Conservation (phyloP, 2,797 vertebrate genomes). For the Gymnopithys bicolor region DNA sequence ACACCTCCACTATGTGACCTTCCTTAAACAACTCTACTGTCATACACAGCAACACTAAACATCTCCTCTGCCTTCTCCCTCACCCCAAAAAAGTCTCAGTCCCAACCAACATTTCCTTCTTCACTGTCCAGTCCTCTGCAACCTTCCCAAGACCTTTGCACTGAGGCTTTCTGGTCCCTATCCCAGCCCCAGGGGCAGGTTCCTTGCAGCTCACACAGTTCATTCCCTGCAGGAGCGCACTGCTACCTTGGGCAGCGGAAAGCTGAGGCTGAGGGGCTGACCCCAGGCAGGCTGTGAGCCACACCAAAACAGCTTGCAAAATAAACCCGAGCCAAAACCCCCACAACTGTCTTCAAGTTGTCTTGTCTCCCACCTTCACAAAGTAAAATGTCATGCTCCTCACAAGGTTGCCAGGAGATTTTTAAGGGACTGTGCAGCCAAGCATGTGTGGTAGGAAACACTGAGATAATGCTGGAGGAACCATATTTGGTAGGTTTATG, state of each 20-base stretch:
- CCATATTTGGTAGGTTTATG: accelerated
- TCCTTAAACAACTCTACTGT: neutral
- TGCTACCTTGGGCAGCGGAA: neutral
- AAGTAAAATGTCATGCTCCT: neutral
- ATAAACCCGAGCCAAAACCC: neutral
- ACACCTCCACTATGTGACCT: neutral
- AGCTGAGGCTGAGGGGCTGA: neutral
- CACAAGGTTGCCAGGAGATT: neutral
- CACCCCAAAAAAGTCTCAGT: neutral
- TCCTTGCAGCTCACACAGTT: neutral
- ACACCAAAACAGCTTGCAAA: neutral
- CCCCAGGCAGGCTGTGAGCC: neutral
- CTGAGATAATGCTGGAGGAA: neutral
- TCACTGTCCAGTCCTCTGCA: neutral
- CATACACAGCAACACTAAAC: neutral
- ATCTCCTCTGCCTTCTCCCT: neutral
- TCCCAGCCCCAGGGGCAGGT: neutral
- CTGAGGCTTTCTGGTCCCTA: neutral
- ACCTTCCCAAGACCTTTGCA: neutral
- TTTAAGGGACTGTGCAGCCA: neutral
- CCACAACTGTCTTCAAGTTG: neutral
- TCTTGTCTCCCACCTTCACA: neutral
- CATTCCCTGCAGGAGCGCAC: neutral
- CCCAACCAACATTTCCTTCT: neutral
- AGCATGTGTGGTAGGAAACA: neutral